Conservation (phyloP, 1,140 invertebrate species). For the Zophobas morio region DNA sequence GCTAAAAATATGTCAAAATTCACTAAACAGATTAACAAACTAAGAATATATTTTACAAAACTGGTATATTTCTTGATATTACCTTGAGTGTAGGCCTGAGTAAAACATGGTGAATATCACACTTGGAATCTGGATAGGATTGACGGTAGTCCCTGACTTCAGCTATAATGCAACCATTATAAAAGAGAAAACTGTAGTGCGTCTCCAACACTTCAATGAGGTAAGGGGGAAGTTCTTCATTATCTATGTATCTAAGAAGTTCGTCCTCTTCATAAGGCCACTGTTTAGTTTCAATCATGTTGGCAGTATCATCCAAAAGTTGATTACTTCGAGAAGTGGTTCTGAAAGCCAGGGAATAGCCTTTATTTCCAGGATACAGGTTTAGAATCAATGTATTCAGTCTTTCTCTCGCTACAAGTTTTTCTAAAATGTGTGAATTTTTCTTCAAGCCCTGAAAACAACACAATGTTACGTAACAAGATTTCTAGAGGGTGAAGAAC, state of each 20-base stretch:
- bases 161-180: slow-evolving; percentile 92
- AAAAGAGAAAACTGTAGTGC: slow-evolving; percentile 87
- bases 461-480: slow-evolving; percentile 44
- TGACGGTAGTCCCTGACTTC: slow-evolving; percentile 92
- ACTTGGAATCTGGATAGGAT: slow-evolving; percentile 78
- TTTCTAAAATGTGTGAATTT: slow-evolving; percentile 84
- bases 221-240: slow-evolving; percentile 88
- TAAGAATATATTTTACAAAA: slow-evolving; percentile 4
- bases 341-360: slow-evolving; percentile 83
- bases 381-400: slow-evolving; percentile 92
- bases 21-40: not conserved
- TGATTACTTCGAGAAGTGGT: slow-evolving; percentile 52
- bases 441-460: slow-evolving; percentile 75
- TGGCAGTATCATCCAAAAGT: slow-evolving; percentile 72
- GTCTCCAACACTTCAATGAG: slow-evolving; percentile 88
- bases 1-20: no score
- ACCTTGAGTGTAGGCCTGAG: slow-evolving; percentile 91
- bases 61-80: slow-evolving; percentile 57
- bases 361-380: slow-evolving; percentile 92
- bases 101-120: slow-evolving; percentile 88
- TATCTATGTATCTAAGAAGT: slow-evolving; percentile 84
- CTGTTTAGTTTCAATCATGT: slow-evolving; percentile 79
- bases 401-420: slow-evolving; percentile 86
- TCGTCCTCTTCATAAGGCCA: slow-evolving; percentile 86
- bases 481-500: slow-evolving; percentile 27